phyloP scores from a whole-genome alignment of 2,888 invertebrate species.

The Nemotelus pantherinus region DNA sequence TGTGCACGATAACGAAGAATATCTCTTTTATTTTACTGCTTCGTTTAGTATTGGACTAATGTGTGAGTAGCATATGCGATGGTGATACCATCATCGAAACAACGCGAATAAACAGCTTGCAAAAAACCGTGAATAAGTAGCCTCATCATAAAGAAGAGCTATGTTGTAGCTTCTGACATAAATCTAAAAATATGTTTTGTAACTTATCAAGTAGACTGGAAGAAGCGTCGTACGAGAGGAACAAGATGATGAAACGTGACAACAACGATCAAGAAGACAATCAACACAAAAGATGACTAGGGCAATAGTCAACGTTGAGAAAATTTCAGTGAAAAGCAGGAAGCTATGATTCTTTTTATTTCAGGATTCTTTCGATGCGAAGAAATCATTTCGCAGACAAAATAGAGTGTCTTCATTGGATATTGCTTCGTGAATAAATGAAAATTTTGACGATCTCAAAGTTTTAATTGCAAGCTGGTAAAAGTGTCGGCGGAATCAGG shows the following conservation, averaged over 20 bases:
- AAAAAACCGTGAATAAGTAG: neutral
- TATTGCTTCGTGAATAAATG: no score
- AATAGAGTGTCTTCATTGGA: no score
- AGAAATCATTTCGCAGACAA: no score
- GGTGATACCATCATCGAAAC: slow-evolving; percentile 31
- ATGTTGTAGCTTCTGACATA: slow-evolving; percentile 7
- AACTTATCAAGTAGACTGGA: slow-evolving; percentile 1
- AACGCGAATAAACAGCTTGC: slow-evolving; percentile 29
- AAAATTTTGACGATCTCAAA: no score
- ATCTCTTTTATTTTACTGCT: slow-evolving; percentile 33
- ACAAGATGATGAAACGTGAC: neutral
- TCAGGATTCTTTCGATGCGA: no score
- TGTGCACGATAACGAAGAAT: slow-evolving; percentile 38
- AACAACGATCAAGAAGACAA: slow-evolving; percentile 7
- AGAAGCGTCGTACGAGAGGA: no score
- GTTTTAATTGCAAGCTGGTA: neutral
- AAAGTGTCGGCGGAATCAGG: neutral
- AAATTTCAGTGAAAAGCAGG: slow-evolving; percentile 35
- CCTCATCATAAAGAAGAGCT: slow-evolving; percentile 33
- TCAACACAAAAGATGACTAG: slow-evolving; percentile 32
- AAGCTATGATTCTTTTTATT: neutral
- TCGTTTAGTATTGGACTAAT: slow-evolving; percentile 39
- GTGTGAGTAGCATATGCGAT: slow-evolving; percentile 8
- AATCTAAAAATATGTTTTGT: slow-evolving; percentile 40
- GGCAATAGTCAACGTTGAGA: slow-evolving; percentile 3